Evolutionary conservation across 2,888 invertebrate species (phyloP).

Genomic region (Cabera pusaria): DNA sequence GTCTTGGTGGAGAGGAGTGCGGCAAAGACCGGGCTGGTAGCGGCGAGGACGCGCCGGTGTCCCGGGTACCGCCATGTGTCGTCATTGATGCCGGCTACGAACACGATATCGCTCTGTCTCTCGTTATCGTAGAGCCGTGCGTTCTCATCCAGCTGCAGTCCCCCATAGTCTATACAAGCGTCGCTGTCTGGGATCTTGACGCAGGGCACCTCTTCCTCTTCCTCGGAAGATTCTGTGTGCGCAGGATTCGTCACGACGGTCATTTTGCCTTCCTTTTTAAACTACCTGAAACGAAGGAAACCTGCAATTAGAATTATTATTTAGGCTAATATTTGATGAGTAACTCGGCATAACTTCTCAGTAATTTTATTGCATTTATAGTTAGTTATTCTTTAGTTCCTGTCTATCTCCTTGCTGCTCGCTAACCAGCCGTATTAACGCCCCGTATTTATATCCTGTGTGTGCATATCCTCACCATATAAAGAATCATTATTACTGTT

Average conservation of each 20-base stretch:
- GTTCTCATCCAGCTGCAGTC: constrained; percentile 49
- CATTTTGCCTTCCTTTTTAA: constrained; percentile 50
- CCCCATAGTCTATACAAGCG: constrained; percentile 32
- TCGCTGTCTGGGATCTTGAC: constrained; percentile 31
- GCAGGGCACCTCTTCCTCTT: constrained; percentile 37
- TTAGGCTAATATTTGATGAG: no score
- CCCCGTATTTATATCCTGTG: constrained; percentile 58
- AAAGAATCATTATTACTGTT: constrained; percentile 74
- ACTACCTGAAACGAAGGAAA: constrained; percentile 53
- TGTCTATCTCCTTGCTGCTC: constrained; percentile 40
- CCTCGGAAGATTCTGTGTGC: constrained; percentile 58
- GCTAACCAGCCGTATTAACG: constrained; percentile 63
- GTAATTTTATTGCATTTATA: constrained; percentile 14
- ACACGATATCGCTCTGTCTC: constrained; percentile 83
- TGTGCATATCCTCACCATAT: constrained; percentile 65
- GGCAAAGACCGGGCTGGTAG: constrained; percentile 85
- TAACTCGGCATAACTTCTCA: not conserved
- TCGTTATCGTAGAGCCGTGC: constrained; percentile 76
- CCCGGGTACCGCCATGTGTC: constrained; percentile 88
- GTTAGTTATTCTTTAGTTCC: constrained; percentile 35
- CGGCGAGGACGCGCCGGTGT: constrained; percentile 84
- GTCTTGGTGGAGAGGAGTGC: constrained; percentile 77
- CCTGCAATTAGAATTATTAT: not conserved
- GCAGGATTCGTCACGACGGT: constrained; percentile 77
- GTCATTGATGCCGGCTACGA: constrained; percentile 85